Conservation (phyloP, 2,113 vertebrate species). For the Pomatorhinus ruficollis region DNA sequence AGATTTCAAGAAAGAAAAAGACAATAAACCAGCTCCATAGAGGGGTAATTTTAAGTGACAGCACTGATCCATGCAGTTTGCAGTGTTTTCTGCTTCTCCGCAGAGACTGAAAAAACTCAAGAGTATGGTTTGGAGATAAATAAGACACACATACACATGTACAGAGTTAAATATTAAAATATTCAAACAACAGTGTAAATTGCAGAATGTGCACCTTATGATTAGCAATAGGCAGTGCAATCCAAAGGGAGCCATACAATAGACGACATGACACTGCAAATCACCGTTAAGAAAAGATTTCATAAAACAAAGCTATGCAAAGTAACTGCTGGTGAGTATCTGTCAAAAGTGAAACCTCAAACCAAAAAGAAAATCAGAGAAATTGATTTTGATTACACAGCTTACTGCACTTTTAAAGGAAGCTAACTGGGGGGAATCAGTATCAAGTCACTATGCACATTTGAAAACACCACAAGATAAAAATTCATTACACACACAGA, state of each 20-base stretch:
- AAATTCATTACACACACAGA: neutral
- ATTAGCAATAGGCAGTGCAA: neutral
- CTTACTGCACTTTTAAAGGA: neutral
- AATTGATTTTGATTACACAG: neutral
- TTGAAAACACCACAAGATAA: neutral
- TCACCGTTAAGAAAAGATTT: neutral
- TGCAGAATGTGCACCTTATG: neutral
- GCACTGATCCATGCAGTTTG: neutral
- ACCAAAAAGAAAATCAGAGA: neutral
- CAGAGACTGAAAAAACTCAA: neutral
- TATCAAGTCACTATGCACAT: neutral
- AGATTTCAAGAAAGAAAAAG: neutral
- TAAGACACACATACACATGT: neutral
- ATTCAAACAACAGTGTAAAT: neutral
- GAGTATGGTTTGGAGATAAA: neutral
- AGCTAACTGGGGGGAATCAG: neutral
- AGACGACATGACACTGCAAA: neutral
- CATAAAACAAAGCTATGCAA: neutral
- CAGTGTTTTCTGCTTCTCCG: neutral
- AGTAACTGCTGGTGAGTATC: neutral
- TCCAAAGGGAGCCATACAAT: neutral
- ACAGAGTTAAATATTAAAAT: neutral
- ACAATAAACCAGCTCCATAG: neutral
- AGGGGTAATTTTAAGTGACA: neutral
- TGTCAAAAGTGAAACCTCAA: neutral